A percentile compares a stretch with the other conserved stretches of the same genome.
phyloP scores from a whole-genome alignment of 2,888 invertebrate species.

The Heteropelma amictum region DNA sequence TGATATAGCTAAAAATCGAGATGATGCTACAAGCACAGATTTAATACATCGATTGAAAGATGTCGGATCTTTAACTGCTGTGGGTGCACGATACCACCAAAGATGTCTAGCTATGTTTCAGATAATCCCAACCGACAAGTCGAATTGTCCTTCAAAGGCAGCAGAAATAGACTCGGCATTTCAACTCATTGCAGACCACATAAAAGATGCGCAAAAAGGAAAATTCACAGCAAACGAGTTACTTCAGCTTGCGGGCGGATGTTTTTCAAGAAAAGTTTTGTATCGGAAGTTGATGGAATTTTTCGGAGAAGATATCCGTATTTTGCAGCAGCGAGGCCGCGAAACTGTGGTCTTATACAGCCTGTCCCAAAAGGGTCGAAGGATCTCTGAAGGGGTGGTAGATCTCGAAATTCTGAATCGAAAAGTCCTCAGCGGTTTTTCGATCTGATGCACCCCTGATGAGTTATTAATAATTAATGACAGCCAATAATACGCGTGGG shows the following conservation, averaged over 20 bases:
- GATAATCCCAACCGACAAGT: not conserved
- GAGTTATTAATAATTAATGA: too few relatives aligned
- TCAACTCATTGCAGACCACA: too few relatives aligned
- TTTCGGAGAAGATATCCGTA: conserved; percentile 9
- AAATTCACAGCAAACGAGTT: conserved; percentile 16
- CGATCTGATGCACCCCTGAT: too few relatives aligned
- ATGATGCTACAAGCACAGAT: not conserved
- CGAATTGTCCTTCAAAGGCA: not conserved
- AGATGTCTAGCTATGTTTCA: not conserved
- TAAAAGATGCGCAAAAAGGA: conserved; percentile 10
- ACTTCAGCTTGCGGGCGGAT: not conserved
- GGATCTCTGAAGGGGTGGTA: too few relatives aligned
- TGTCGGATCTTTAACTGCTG: conserved; percentile 25
- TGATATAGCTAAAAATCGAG: conserved; percentile 5
- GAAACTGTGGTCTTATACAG: conserved; percentile 11
- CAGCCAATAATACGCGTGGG: too few relatives aligned
- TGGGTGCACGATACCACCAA: conserved; percentile 28
- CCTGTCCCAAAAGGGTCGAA: too few relatives aligned
- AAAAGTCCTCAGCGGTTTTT: too few relatives aligned
- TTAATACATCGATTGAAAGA: conserved; percentile 13
- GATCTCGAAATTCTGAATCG: too few relatives aligned
- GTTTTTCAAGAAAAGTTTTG: not conserved
- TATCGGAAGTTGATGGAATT: conserved; percentile 5
- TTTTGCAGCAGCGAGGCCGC: conserved; percentile 13
- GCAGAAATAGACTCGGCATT: conserved; percentile 2